Conservation (phyloP, 2,113 vertebrate genomes). For the Caretta caretta region DNA sequence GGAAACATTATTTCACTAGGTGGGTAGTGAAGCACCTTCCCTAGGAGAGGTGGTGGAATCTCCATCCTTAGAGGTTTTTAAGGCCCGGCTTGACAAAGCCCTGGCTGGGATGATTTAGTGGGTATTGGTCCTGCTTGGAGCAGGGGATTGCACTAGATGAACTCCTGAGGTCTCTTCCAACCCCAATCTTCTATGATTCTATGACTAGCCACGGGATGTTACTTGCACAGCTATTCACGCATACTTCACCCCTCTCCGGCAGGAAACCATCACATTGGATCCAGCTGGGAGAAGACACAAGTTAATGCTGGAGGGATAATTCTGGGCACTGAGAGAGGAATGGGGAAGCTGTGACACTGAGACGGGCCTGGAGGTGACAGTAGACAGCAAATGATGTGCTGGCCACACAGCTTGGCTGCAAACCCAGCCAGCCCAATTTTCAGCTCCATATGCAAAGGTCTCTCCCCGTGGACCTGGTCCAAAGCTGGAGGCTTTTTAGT, state of each 20-base stretch:
- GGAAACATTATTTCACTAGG: too few species aligned
- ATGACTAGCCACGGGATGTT: neutral
- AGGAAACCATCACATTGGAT: neutral
- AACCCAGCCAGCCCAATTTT: neutral
- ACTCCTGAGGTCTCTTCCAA: too few species aligned
- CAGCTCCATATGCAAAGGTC: neutral
- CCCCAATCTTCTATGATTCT: too few species aligned
- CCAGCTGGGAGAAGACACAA: neutral
- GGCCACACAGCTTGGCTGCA: neutral
- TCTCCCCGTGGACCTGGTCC: neutral
- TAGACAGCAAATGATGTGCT: neutral
- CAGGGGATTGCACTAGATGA: too few species aligned
- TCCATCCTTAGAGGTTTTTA: too few species aligned
- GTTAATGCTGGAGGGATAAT: neutral
- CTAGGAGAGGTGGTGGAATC: too few species aligned
- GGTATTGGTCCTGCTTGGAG: too few species aligned
- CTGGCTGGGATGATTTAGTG: too few species aligned
- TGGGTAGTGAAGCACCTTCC: too few species aligned
- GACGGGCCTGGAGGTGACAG: neutral
- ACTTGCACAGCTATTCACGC: neutral
- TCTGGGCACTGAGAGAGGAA: neutral
- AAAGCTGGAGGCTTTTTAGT: neutral
- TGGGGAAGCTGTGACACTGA: neutral
- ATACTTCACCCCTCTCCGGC: neutral
- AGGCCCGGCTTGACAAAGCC: too few species aligned